A percentile compares a stretch with the other conserved stretches of the same genome.
phyloP scores from a whole-genome alignment of 2,797 vertebrate species.

The Danio tinwini region DNA sequence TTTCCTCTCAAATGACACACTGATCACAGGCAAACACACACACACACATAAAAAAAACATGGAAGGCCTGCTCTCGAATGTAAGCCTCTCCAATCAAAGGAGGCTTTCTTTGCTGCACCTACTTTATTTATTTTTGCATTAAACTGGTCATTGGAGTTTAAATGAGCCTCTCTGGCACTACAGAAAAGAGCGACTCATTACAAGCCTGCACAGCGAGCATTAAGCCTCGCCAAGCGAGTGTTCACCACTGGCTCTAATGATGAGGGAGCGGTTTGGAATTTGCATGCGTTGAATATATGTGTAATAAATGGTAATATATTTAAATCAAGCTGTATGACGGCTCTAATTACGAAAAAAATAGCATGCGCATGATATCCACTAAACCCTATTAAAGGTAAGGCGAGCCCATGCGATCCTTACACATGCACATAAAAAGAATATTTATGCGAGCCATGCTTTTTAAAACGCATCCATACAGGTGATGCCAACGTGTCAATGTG shows the following conservation, averaged over 20 bases:
- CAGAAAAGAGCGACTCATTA: slow-evolving; percentile 46
- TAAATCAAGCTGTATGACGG: slow-evolving; percentile 61
- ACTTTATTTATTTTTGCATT: slow-evolving; percentile 26
- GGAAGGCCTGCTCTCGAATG: neutral
- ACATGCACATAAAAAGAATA: slow-evolving; percentile 41
- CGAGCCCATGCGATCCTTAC: slow-evolving; percentile 58
- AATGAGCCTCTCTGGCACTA: slow-evolving; percentile 44
- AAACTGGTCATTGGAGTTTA: slow-evolving; percentile 56
- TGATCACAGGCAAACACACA: slow-evolving; percentile 7
- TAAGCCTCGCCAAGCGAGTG: slow-evolving; percentile 44
- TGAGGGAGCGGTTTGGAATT: slow-evolving; percentile 57
- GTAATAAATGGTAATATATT: slow-evolving; percentile 68
- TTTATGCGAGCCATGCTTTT: slow-evolving; percentile 56
- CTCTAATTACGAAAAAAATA: slow-evolving; percentile 64
- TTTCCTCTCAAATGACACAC: neutral
- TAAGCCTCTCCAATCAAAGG: slow-evolving; percentile 34
- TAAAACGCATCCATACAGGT: slow-evolving; percentile 38
- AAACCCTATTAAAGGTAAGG: slow-evolving; percentile 63
- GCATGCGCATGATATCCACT: slow-evolving; percentile 62
- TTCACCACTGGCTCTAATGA: slow-evolving; percentile 53
- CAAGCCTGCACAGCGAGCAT: slow-evolving; percentile 42
- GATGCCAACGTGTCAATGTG: slow-evolving; percentile 8
- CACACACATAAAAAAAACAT: neutral
- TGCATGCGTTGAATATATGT: slow-evolving; percentile 65
- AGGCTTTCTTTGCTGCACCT: neutral